These are phyloP conservation scores for Drosophila cracens DNA, from an alignment of 2,888 invertebrate genomes.

Conservation along the genomic window DNA sequence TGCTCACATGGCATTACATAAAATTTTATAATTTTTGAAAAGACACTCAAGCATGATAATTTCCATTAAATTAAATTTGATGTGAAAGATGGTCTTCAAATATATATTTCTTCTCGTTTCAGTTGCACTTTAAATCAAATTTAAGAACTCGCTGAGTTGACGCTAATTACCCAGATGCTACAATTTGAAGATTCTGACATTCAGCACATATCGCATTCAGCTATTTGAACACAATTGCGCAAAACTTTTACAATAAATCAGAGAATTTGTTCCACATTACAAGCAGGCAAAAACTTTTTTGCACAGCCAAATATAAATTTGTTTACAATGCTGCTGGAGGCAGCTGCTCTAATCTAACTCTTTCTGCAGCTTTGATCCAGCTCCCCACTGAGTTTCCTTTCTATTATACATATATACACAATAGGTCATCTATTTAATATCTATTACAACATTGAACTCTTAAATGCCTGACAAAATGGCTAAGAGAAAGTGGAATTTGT, in stretches of 20 bases:
- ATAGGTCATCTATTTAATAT: not conserved
- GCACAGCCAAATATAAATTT: constrained; percentile 61
- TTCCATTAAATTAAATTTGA: constrained; percentile 38
- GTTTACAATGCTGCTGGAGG: constrained; percentile 53
- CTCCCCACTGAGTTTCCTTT: not conserved
- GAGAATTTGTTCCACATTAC: constrained; percentile 59
- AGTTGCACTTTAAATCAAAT: not conserved
- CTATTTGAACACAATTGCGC: constrained; percentile 53
- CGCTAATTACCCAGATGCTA: constrained; percentile 17
- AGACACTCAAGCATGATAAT: constrained; percentile 35
- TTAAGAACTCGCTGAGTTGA: not conserved
- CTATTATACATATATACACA: not conserved
- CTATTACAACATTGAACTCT: not conserved
- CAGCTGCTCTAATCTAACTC: constrained; percentile 25
- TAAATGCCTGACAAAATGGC: not conserved
- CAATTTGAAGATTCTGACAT: constrained; percentile 23
- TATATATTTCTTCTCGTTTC: not conserved
- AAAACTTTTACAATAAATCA: constrained; percentile 73
- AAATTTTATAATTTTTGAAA: constrained; percentile 28
- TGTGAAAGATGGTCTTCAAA: not conserved
- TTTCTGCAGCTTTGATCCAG: constrained; percentile 14
- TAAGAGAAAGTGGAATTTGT: not conserved
- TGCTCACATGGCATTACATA: constrained; percentile 28
- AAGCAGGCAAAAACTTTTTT: constrained; percentile 53
- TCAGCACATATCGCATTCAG: constrained; percentile 57